phyloP scores from a whole-genome alignment of 2,888 invertebrate species.

The Stomorhina lunata region DNA sequence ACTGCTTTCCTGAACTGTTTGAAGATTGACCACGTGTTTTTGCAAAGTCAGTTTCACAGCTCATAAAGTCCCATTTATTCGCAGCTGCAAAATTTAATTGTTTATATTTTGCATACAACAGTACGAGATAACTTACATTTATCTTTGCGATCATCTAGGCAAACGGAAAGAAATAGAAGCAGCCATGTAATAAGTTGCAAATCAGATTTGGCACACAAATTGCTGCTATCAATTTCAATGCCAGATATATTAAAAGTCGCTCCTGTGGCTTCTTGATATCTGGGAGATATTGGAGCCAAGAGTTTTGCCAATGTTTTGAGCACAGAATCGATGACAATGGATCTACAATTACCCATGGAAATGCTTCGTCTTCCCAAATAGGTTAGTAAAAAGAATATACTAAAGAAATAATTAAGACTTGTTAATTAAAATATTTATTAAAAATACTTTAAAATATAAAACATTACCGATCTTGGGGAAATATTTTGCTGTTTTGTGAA shows the following conservation, averaged over 20 bases:
- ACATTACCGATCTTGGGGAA: slow-evolving; percentile 90
- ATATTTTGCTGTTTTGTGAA: slow-evolving; percentile 87
- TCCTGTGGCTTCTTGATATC: slow-evolving; percentile 74
- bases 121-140: slow-evolving; percentile 73
- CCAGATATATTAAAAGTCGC: slow-evolving; percentile 48
- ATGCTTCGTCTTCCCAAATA: slow-evolving; percentile 92
- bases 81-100: slow-evolving; percentile 71
- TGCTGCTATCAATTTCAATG: slow-evolving; percentile 61
- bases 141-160: slow-evolving; percentile 82
- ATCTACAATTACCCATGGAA: slow-evolving; percentile 83
- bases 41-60: slow-evolving; percentile 85
- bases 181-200: slow-evolving; percentile 87
- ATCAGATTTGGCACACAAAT: slow-evolving; percentile 82
- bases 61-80: slow-evolving; percentile 93
- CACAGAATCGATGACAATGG: slow-evolving; percentile 83
- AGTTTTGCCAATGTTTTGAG: slow-evolving; percentile 83
- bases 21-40: slow-evolving; percentile 76
- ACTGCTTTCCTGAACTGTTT: slow-evolving; percentile 75
- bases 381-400: slow-evolving; percentile 91
- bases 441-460: slow-evolving; percentile 14
- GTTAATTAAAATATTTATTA: slow-evolving; percentile 62
- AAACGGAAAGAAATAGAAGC: slow-evolving; percentile 87
- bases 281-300: slow-evolving; percentile 81
- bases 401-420: slow-evolving; percentile 72
- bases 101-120: slow-evolving; percentile 12